phyloP scores from a whole-genome alignment of 2,797 vertebrate genomes.

The Catharus ustulatus region DNA sequence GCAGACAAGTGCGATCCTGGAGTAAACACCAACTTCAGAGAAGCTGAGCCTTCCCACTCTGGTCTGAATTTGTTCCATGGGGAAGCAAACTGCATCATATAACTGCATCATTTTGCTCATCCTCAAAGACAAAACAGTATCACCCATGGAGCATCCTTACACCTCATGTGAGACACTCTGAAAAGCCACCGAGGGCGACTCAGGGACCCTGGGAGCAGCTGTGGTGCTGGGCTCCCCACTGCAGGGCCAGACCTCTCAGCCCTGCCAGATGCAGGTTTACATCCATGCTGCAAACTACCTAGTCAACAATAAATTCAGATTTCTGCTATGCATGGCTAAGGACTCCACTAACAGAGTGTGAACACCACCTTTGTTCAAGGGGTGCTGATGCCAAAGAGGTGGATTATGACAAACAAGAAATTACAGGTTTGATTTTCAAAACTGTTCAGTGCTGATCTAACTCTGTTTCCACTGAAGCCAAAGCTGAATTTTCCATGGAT shows the following conservation, averaged over 20 bases:
- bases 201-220: background rate
- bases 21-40: background rate
- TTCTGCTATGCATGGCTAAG: background rate
- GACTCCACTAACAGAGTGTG: background rate
- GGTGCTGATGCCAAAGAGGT: background rate
- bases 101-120: background rate
- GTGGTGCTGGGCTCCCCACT: background rate
- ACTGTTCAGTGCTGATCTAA: background rate
- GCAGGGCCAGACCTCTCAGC: background rate
- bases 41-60: background rate
- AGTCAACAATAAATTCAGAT: background rate
- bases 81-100: background rate
- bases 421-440: background rate
- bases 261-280: fast-evolving
- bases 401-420: background rate
- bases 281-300: background rate
- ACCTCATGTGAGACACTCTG: background rate
- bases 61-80: background rate
- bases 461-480: background rate
- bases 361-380: background rate
- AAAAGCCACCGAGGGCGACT: background rate
- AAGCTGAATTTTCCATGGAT: background rate
- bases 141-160: background rate
- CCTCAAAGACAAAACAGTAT: background rate
- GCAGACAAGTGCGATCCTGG: background rate